Percentiles rank a stretch among this genome's conserved stretches.
phyloP scores from a whole-genome alignment of 2,888 invertebrate species.

The Dendrolimus pini region DNA sequence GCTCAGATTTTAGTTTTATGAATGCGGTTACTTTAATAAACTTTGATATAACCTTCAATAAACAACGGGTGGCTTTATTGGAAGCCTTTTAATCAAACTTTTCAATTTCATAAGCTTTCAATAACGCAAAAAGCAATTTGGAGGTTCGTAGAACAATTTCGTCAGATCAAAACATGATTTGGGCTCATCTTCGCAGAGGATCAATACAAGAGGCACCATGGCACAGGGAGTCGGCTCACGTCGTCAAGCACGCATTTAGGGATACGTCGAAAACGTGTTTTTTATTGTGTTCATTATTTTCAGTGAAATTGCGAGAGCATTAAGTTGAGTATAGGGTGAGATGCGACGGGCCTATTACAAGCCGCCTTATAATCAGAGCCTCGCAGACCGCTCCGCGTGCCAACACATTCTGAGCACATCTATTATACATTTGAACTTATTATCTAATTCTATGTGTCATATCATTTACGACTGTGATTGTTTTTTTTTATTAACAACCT shows the following conservation, averaged over 20 bases:
- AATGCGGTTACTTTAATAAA: too few species aligned
- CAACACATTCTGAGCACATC: constrained; percentile 35
- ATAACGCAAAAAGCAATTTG: constrained; percentile 35
- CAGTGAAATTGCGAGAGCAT: constrained; percentile 76
- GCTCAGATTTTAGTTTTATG: too few species aligned
- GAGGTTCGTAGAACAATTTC: constrained; percentile 48
- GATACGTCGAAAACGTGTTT: constrained; percentile 56
- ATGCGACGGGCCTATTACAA: constrained; percentile 60
- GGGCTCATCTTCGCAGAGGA: constrained; percentile 29
- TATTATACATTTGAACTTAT: constrained; percentile 57
- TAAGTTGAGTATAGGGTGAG: constrained; percentile 74
- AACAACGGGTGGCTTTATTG: background rate
- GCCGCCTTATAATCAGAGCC: constrained; percentile 67
- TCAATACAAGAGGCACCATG: constrained; percentile 35
- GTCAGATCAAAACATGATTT: constrained; percentile 37
- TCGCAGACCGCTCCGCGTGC: constrained; percentile 41
- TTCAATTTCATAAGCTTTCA: constrained; percentile 16
- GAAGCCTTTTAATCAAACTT: constrained; percentile 10
- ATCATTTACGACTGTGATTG: too few species aligned
- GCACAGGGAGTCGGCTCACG: constrained; percentile 36
- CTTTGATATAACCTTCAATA: background rate
- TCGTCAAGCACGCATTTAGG: constrained; percentile 52
- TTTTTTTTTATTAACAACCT: too few species aligned
- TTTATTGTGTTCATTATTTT: constrained; percentile 71
- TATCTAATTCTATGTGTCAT: constrained; percentile 38